Evolutionary conservation across 2,113 vertebrate genomes (phyloP).

Genomic region (Dromaius novaehollandiae): DNA sequence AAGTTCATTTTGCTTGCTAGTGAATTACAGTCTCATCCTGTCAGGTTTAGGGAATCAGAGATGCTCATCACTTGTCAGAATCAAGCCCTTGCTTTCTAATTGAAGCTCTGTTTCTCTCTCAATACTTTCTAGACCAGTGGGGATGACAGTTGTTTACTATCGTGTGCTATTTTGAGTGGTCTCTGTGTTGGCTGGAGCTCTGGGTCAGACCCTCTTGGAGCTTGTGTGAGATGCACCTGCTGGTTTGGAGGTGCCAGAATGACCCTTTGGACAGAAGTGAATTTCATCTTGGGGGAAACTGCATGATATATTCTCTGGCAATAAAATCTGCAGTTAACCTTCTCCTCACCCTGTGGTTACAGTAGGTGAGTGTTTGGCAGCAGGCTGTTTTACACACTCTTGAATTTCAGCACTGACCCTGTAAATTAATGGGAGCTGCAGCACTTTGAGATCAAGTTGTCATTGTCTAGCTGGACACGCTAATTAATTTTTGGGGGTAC

Average conservation of each 20-base stretch:
- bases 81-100: not conserved
- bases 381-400: not conserved
- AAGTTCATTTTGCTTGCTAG: not conserved
- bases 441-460: not conserved
- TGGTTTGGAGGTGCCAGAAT: not conserved
- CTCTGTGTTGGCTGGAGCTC: not conserved
- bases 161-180: not conserved
- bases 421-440: not conserved
- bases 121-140: not conserved
- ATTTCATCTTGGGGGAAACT: not conserved
- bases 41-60: not conserved
- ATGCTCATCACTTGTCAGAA: no score
- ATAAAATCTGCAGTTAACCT: not conserved
- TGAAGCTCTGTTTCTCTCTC: not conserved
- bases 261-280: not conserved
- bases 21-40: not conserved
- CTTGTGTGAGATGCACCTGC: not conserved
- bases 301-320: not conserved
- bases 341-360: not conserved
- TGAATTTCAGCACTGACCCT: not conserved
- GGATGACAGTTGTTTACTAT: not conserved
- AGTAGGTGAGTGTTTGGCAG: not conserved
- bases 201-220: not conserved
- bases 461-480: not conserved
- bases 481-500: slow-evolving; percentile 24